Conservation (phyloP, 2,888 invertebrate genomes). For the Crossocerus cetratus region DNA sequence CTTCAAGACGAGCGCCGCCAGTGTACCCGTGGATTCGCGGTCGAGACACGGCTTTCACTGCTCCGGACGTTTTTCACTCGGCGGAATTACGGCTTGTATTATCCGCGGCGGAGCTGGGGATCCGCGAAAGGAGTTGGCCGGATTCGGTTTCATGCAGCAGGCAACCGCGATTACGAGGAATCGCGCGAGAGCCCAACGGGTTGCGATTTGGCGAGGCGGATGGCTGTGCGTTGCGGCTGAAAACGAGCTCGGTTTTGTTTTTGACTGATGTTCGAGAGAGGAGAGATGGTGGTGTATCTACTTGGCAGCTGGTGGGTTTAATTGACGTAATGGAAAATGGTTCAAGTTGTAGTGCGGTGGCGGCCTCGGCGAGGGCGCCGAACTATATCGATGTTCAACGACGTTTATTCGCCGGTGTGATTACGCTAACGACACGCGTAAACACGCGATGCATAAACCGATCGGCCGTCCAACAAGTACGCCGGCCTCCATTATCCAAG, state of each 20-base stretch:
- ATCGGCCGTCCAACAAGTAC: conserved; percentile 15
- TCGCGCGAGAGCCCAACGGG: no score
- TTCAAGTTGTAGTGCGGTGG: neutral
- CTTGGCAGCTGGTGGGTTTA: conserved; percentile 17
- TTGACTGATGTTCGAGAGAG: neutral
- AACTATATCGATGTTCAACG: conserved; percentile 12
- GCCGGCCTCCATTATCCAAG: conserved; percentile 9
- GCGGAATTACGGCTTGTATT: conserved; percentile 8
- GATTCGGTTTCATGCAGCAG: no score
- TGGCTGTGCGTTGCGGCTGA: no score
- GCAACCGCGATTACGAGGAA: no score
- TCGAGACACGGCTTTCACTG: conserved; percentile 20
- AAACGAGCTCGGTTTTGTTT: no score
- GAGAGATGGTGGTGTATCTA: conserved; percentile 5
- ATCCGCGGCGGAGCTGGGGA: no score
- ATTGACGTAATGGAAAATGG: conserved; percentile 25
- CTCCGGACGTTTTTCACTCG: neutral
- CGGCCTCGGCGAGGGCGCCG: conserved; percentile 1
- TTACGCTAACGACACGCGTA: conserved; percentile 33
- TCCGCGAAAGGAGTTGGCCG: no score
- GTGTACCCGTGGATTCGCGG: conserved; percentile 23
- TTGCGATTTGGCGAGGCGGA: no score
- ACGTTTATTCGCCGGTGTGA: conserved; percentile 11
- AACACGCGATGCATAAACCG: conserved; percentile 22
- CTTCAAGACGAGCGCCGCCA: conserved; percentile 13